Base-by-base conservation (phyloP, 2,797 vertebrate genomes). In the Pseudochirops cupreus region DNA sequence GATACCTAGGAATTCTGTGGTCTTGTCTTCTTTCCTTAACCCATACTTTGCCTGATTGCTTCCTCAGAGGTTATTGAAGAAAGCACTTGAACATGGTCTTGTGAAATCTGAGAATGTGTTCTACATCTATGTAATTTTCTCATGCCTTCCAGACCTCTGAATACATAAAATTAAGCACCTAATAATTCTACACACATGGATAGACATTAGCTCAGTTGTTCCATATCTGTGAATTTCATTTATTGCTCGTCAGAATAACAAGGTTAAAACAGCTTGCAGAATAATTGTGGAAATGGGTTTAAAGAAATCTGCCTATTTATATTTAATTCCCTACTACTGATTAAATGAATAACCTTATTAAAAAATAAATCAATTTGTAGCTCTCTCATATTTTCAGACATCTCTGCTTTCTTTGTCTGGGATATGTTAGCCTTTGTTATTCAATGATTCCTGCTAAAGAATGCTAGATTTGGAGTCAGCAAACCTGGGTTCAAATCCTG, bases 261-360 rank as follows among this genome's bases (percentile, higher is more conserved):
- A 91, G 59, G 56, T 92, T 93, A 95, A 94, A 57, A 33, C 50
- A 87, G 52, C 74, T 31, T 94, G 62, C 2, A 94, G 58, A 92
- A 91, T 0, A 91, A 50, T 58, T 91, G 91, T 57, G 28, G n/a
- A 92, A 33, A 67, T 53, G 58, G 58, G 11, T 94, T 96, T 96
- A 97, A 94, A 96, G 56, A 94, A 97, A 93, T 95, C 91, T 96
- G 62, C 54, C 56, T 96, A 33, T 95, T 97, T 94, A 57, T 93
- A 92, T 93, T 95, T 95, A 91, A 96, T 96, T 95, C 91, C 33
- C 39, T 94, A 91, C 9, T 95, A 95, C 87, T 55, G 58, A 92
- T 55, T 94, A 90, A 93, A 95, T 56, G 90, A 96, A 93, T 10
- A 90, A 46, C 94, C 95, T 94, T 96, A 96, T 97, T 95, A 94